phyloP scores from a whole-genome alignment of 2,888 invertebrate genomes.

The Vanessa cardui region DNA sequence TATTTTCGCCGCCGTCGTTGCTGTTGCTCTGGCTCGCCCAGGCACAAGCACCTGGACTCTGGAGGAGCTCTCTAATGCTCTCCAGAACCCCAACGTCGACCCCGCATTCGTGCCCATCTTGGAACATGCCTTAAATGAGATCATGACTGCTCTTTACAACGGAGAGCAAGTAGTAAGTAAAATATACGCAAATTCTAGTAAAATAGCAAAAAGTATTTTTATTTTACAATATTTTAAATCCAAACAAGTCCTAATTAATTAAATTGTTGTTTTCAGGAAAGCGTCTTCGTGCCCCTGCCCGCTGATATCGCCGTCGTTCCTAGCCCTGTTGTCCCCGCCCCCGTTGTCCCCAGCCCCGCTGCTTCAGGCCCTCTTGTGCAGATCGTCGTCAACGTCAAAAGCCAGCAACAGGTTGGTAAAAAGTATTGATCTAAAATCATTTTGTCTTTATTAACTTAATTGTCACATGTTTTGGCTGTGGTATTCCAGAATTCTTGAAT shows the following conservation, averaged over 20 bases:
- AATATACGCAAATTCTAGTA: neutral
- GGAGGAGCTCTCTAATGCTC: constrained; percentile 42
- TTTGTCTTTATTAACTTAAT: too few relatives aligned
- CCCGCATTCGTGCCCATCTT: constrained; percentile 54
- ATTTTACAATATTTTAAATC: neutral
- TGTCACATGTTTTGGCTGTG: too few relatives aligned
- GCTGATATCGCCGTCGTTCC: constrained; percentile 40
- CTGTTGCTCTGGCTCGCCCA: constrained; percentile 43
- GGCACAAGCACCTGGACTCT: constrained; percentile 18
- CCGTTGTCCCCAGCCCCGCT: constrained; percentile 37
- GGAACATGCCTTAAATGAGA: constrained; percentile 54
- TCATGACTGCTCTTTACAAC: constrained; percentile 51
- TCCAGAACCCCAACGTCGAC: constrained; percentile 54
- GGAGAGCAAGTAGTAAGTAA: constrained; percentile 53
- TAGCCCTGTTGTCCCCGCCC: constrained; percentile 24
- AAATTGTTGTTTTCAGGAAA: constrained; percentile 42
- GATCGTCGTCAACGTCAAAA: constrained; percentile 55
- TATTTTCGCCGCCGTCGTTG: constrained; percentile 47
- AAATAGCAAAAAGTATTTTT: neutral
- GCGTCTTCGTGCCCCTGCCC: constrained; percentile 48
- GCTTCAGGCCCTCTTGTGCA: constrained; percentile 58
- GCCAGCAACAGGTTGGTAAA: constrained; percentile 42
- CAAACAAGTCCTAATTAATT: neutral
- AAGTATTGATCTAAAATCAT: neutral
- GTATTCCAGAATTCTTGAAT: too few relatives aligned